Base-by-base conservation (phyloP, 2,113 vertebrate genomes). In the Piaya cayana region DNA sequence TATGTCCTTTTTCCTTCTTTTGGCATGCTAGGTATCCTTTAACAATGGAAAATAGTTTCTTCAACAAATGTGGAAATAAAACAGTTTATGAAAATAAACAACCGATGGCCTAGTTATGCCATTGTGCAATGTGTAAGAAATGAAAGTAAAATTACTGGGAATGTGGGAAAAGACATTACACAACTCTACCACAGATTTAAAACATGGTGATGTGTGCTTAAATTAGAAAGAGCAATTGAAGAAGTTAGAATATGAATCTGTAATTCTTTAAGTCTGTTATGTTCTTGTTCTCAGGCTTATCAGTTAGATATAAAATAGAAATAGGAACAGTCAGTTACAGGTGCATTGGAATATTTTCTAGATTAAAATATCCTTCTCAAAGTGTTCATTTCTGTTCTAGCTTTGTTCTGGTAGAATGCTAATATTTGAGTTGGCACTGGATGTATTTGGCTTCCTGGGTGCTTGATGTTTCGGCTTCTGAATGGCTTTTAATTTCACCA, bases 151-250 rank as follows among this genome's bases (percentile, higher is more conserved):
- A 80, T 56, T 18, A 50, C 5, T 16, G 60, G 45, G 52, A 86
- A 36, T 75, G 47, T 82, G 47, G 80, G 80, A 94, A 88, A 92
- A 88, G 39, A 13, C 36, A 27, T 96, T 96, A 68, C 82, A 86
- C 59, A 95, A 93, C 9, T 47, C 39, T 72, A 72, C 88, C 68
- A 0, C 84, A 87, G 52, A 60, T 91, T 96, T 95, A 56, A 88
- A 77, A 80, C 32, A 82, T 36, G 19, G 60, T 59, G 43, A 29
- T 59, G 19, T 36, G 17, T 26, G 39, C 63, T 93, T 12, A 78
- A 74, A 70, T 88, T 68, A 93, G 72, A 90, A 95, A 90, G n/a
- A 75, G 4, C 34, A 49, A 78, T 43, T 88, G 34, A 93, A 96
- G 85, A 90, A 78, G 76, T 90, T 86, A 71, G 68, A 91, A 72